Evolutionary conservation across 2,888 invertebrate genomes (phyloP), one percentile per base, ranked within the genome.

Genomic region (Pristionchus entomophagus): DNA sequence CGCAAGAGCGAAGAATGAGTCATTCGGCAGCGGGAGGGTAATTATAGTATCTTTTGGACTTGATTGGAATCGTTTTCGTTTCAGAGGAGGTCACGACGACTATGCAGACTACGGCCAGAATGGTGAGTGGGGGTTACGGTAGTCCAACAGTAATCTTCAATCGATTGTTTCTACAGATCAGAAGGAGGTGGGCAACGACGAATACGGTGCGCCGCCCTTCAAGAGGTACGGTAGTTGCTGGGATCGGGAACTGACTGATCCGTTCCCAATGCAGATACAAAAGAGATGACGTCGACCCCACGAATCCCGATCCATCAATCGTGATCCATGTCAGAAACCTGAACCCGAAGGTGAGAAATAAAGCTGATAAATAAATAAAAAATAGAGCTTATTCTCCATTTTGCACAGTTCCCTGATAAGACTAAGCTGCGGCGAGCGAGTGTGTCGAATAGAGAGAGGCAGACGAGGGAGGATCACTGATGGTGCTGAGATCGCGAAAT

Each of bases 311-410:
- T 69, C 94, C 94, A 14, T 95, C 94, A 5, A 93, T 93, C 41
- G 95, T 95, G n/a, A 93, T 95, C 19, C 94, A 95, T 89, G 94
- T 95, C 6, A 90, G 95, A 73, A 94, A 94, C 80, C 91, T 95
- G 41, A 91, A 93, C 62, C 94, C 94, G 29, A 91, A 92, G 83
- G 91, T 89, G 65, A 41, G 80, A 29, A n/a, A n/a, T n/a, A n/a
- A n/a, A n/a, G n/a, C n/a, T n/a, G n/a, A n/a, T n/a, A n/a, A n/a
- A n/a, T n/a, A n/a, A n/a, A n/a, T n/a, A n/a, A n/a, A n/a, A n/a
- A n/a, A n/a, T n/a, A n/a, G n/a, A n/a, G n/a, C n/a, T n/a, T n/a
- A n/a, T n/a, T n/a, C n/a, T n/a, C n/a, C n/a, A n/a, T n/a, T n/a
- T n/a, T n/a, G n/a, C n/a, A n/a, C n/a, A n/a, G n/a, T n/a, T n/a